Percentiles rank a stretch among this genome's conserved stretches.
These are phyloP conservation scores for Mycteria americana DNA, from an alignment of 2,797 vertebrate species.

Conservation along the genomic window DNA sequence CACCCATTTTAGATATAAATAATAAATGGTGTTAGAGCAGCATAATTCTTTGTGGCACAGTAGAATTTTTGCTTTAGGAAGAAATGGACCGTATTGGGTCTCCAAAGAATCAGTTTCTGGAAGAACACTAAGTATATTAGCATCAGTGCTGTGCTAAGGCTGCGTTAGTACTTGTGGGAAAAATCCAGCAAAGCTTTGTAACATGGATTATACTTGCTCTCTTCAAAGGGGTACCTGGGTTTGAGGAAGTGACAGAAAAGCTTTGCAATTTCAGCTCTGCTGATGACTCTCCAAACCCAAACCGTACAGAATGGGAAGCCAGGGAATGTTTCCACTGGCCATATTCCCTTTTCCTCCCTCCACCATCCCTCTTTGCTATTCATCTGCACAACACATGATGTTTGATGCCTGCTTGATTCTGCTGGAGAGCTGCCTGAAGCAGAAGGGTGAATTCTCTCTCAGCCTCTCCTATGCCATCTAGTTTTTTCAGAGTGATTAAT, in stretches of 20 bases:
- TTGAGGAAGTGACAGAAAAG: neutral
- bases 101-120: conserved; percentile 29
- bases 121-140: neutral
- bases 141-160: neutral
- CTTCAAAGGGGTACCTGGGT: neutral
- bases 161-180: neutral
- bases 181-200: neutral
- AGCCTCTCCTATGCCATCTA: neutral
- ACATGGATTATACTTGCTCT: neutral
- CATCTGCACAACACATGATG: conserved; percentile 16
- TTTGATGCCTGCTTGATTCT: conserved; percentile 28
- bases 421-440: conserved; percentile 56
- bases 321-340: neutral
- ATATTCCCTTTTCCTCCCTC: neutral
- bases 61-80: conserved; percentile 20
- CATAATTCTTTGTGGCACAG: neutral
- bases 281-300: neutral
- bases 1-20: conserved; percentile 50
- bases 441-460: neutral
- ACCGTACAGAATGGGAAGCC: neutral
- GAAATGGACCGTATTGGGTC: neutral
- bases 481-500: conserved; percentile 39
- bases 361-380: neutral
- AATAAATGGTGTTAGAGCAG: conserved; percentile 44
- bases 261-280: neutral